Base-by-base conservation (phyloP, 2,888 invertebrate genomes). In the Brassicogethes aeneus region DNA sequence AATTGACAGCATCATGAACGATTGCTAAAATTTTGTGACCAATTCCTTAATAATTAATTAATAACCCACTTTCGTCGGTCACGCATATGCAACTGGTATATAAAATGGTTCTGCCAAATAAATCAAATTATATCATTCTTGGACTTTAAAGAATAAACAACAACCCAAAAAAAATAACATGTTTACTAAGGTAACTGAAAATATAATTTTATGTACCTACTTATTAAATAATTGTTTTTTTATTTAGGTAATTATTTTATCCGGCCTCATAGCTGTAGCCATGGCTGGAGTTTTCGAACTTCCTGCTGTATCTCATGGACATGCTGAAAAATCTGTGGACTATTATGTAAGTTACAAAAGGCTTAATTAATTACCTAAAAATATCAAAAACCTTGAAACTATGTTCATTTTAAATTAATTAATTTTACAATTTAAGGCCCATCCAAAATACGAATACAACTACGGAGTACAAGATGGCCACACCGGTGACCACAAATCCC, bases 391-490 rank as follows among this genome's bases (percentile, higher is more conserved):
- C 10, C 10, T 23, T 13, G 2, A 16, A n/a, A n/a, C n/a, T n/a
- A n/a, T n/a, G n/a, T n/a, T n/a, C n/a, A n/a, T n/a, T 16, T 13
- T 34, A 1, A 15, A 14, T 30, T 32, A 15, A 17, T 33, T 17
- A 8, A 3, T 12, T 23, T 46, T 32, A 17, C 31, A 34, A n/a
- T 46, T 47, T 39, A 32, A 74, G 73, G 66, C 73, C 13, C 72
- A 73, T 65, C 74, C 75, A 1, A 71, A 74, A 45, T 76, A 76
- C 63, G 71, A 75, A 40, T 75, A 72, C 55, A 68, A 68, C 30
- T 75, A 75, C 51, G 69, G 75, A 1, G 75, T 72, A 12, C 68
- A 72, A 50, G 76, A 76, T 52, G 71, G 71, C 51, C 74, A 75
- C 53, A 75, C 75, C 0, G 76, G 75, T 1, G 75, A 75, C 54